These are phyloP conservation scores for Heliconius congener DNA, from an alignment of 1,140 invertebrate genomes.

Conservation along the genomic window DNA sequence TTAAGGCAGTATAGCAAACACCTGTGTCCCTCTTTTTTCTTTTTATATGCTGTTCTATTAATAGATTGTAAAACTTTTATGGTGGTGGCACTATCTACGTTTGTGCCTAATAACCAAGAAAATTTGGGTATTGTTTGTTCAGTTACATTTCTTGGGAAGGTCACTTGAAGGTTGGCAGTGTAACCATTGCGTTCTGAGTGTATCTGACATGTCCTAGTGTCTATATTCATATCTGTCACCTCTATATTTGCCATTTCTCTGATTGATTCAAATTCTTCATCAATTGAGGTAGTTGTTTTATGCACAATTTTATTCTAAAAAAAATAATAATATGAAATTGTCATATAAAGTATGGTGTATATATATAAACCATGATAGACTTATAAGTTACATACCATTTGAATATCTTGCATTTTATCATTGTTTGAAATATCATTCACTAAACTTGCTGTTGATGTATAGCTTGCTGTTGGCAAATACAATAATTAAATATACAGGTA, in stretches of 20 bases:
- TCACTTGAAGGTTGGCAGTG: constrained; percentile 88
- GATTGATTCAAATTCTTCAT: constrained; percentile 92
- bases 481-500: background rate
- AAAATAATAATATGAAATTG: background rate
- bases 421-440: constrained; percentile 61
- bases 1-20: constrained; percentile 78
- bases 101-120: constrained; percentile 77
- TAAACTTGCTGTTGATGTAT: constrained; percentile 71
- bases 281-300: constrained; percentile 70
- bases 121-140: constrained; percentile 78
- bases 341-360: background rate
- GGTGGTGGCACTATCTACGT: constrained; percentile 73
- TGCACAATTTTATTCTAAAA: constrained; percentile 62
- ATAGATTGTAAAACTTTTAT: constrained; percentile 79
- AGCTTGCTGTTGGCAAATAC: constrained; percentile 59
- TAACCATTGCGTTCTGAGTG: constrained; percentile 88
- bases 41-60: constrained; percentile 75
- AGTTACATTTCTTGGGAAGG: constrained; percentile 89
- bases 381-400: constrained; percentile 59
- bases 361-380: background rate
- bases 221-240: constrained; percentile 90
- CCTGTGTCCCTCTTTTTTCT: constrained; percentile 72
- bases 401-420: constrained; percentile 69
- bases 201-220: constrained; percentile 87
- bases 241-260: constrained; percentile 92